Conservation (phyloP, 2,113 vertebrate genomes). For the Colaptes auratus region DNA sequence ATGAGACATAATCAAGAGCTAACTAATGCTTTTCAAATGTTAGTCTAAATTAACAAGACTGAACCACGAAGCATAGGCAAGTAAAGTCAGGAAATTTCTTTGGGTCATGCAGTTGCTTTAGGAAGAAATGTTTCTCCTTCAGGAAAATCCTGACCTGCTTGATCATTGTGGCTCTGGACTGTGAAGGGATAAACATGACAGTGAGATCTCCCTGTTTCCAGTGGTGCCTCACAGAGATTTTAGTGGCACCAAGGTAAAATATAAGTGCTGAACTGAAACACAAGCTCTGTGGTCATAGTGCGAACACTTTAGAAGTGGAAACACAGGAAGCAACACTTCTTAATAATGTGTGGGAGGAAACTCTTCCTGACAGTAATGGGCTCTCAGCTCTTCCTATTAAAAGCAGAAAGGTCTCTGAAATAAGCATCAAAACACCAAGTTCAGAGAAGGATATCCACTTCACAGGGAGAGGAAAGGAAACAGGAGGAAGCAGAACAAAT, state of each 20-base stretch:
- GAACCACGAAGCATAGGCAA: neutral
- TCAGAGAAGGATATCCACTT: constrained; percentile 13
- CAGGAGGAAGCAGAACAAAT: neutral
- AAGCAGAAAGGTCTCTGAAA: neutral
- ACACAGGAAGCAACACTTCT: neutral
- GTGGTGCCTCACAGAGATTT: neutral
- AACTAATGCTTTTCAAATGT: neutral
- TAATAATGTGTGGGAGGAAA: constrained; percentile 1
- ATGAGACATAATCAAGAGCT: neutral
- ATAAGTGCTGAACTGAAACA: neutral
- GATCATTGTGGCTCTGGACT: neutral
- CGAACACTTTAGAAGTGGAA: neutral
- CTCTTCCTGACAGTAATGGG: neutral
- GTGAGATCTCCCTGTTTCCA: neutral
- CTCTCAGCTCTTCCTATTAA: neutral
- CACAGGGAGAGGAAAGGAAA: neutral
- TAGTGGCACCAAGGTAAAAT: neutral
- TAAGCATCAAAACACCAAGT: neutral
- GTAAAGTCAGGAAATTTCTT: neutral
- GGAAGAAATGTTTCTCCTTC: neutral
- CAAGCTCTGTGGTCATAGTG: neutral
- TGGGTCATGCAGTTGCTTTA: neutral
- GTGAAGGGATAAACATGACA: neutral
- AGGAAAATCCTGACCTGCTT: neutral
- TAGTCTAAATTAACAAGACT: neutral